Evolutionary conservation across 2,797 vertebrate genomes (phyloP).

Genomic region (Siniperca scherzeri): DNA sequence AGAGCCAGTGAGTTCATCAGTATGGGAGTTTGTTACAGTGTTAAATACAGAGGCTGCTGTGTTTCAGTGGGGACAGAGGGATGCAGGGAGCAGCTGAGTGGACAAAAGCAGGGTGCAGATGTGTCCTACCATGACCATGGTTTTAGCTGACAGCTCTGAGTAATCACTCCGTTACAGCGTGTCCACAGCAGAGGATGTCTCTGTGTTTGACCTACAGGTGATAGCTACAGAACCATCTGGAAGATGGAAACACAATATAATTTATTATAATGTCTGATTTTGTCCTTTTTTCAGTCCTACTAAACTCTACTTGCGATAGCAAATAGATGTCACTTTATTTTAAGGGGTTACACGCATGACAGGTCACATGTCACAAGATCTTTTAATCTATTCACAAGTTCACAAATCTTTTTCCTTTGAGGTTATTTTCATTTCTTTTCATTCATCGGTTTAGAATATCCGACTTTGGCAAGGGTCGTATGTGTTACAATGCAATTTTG

Average conservation of each 20-base stretch:
- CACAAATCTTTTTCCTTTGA: background rate
- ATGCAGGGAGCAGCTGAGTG: slow-evolving; percentile 14
- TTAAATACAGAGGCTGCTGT: slow-evolving; percentile 14
- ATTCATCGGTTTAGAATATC: background rate
- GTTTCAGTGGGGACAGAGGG: background rate
- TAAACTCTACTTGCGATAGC: background rate
- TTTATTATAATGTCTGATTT: slow-evolving; percentile 2
- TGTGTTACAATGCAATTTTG: background rate
- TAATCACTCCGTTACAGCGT: slow-evolving; percentile 27
- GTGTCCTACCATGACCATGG: slow-evolving; percentile 19
- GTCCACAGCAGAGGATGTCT: slow-evolving; percentile 31
- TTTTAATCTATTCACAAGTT: background rate
- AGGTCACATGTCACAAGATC: background rate
- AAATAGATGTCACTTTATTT: background rate
- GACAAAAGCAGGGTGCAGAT: slow-evolving; percentile 31
- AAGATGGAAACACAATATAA: slow-evolving; percentile 2
- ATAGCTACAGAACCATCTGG: slow-evolving; percentile 9
- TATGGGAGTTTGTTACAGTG: background rate
- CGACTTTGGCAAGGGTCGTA: background rate
- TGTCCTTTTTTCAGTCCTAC: background rate
- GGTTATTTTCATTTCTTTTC: background rate
- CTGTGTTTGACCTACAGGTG: slow-evolving; percentile 38
- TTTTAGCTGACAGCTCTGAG: slow-evolving; percentile 42
- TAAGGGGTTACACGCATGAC: background rate
- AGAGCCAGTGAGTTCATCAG: slow-evolving; percentile 1